phyloP scores from a whole-genome alignment of 2,888 invertebrate species.

The Hololepta plana region DNA sequence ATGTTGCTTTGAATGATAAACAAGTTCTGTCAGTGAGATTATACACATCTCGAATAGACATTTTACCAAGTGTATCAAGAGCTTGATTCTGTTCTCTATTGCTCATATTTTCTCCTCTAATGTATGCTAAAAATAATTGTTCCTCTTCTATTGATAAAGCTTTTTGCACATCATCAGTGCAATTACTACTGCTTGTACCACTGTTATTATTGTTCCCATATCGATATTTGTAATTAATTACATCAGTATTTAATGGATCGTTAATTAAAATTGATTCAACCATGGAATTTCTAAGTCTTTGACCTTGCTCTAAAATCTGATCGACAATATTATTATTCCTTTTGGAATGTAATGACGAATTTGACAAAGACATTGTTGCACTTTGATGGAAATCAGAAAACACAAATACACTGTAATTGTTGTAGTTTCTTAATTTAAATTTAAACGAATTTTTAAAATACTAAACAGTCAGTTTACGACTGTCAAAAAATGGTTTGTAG shows the following conservation, averaged over 20 bases:
- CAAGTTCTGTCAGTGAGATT: slow-evolving; percentile 18
- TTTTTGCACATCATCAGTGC: slow-evolving; percentile 4
- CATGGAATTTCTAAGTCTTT: slow-evolving; percentile 23
- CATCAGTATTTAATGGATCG: slow-evolving; percentile 20
- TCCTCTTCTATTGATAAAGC: slow-evolving; percentile 11
- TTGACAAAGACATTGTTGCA: too few relatives aligned
- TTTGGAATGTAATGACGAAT: too few relatives aligned
- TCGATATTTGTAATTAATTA: slow-evolving; percentile 7
- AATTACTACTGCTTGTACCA: too few relatives aligned
- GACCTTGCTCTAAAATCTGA: slow-evolving; percentile 20
- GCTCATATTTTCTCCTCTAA: slow-evolving; percentile 26
- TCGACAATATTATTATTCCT: slow-evolving; percentile 16
- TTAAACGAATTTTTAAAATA: too few relatives aligned
- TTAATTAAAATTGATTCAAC: slow-evolving; percentile 24
- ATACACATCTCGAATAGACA: slow-evolving; percentile 23
- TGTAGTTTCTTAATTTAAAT: too few relatives aligned
- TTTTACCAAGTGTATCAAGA: slow-evolving; percentile 24
- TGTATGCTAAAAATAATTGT: slow-evolving; percentile 18
- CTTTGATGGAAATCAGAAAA: too few relatives aligned
- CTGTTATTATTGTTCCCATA: slow-evolving; percentile 1
- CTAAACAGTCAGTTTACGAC: too few relatives aligned
- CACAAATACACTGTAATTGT: too few relatives aligned
- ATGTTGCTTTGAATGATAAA: slow-evolving; percentile 11
- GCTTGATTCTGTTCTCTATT: slow-evolving; percentile 24
- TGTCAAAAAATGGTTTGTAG: too few relatives aligned